Evolutionary conservation across 92 coral and sea anemone genomes (phyloP).

Genomic region (Desmophyllum pertusum): DNA sequence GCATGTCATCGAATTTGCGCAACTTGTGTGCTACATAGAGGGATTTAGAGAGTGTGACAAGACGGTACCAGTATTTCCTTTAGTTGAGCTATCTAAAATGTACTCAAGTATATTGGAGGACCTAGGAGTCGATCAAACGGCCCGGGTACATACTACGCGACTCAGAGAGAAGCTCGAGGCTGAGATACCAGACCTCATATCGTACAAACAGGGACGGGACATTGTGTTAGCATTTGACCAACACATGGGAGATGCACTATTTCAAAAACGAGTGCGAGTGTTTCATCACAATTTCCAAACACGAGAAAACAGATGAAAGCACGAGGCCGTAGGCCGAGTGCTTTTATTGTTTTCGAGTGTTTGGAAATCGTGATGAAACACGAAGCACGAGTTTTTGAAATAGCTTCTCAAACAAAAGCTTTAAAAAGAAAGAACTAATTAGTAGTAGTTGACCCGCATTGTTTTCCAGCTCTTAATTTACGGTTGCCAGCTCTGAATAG

Average conservation of each 20-base stretch:
- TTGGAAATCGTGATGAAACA: no score
- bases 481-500: no score
- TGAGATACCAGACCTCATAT: constrained; percentile 51
- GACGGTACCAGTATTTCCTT: constrained; percentile 42
- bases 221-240: constrained; percentile 40
- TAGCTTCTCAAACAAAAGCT: no score
- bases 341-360: no score
- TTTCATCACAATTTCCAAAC: no score
- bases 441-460: no score
- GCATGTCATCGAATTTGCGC: constrained; percentile 67
- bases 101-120: constrained; percentile 33
- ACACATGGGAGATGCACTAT: constrained; percentile 58
- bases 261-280: no score
- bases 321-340: no score
- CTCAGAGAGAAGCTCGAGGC: constrained; percentile 45
- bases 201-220: constrained; percentile 42
- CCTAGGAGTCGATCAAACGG: constrained; percentile 36
- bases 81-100: constrained; percentile 44
- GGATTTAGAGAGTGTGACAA: constrained; percentile 30
- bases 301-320: no score
- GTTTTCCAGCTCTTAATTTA: no score
- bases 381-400: no score
- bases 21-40: constrained; percentile 63
- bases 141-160: constrained; percentile 44
- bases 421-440: no score